Base-by-base conservation (phyloP, 2,113 vertebrate genomes). In the Puntigrus tetrazona region DNA sequence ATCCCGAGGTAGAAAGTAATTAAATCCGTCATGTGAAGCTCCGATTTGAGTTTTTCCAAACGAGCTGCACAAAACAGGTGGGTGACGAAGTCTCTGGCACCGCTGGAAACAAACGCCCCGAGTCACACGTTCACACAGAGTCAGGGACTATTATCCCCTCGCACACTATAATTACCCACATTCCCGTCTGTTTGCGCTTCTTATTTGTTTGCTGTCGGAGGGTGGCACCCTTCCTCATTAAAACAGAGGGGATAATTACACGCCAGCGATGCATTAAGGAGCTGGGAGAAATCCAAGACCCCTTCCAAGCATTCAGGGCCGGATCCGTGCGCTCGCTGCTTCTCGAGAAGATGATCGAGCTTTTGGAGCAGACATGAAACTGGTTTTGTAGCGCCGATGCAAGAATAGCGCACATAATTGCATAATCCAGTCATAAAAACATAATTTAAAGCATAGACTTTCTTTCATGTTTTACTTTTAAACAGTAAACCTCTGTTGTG, bases 111-210 rank as follows among this genome's bases (percentile, higher is more conserved):
- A 82, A 34, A 79, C 43, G 43, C 55, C 11, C 22, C 57, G 16
- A 63, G 25, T 11, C 50, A 81, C 50, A 25, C 83, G 9, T 41
- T 41, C 7, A 38, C 38, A 22, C 41, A 6, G 41, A 52, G 29
- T 52, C 61, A 59, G 57, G 74, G 83, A 82, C 87, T 41, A 87
- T 89, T 88, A 90, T 59, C 16, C 70, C 74, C 75, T 55, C 84
- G 69, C 31, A 76, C 79, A 81, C 85, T 76, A 57, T 86, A 89
- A 89, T 90, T 89, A 87, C 36, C 29, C 63, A 55, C 72, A 88
- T 57, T 85, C 81, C 84, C 57, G 77, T 41, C 80, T 88, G 83
- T 91, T 87, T 88, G 78, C 76, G 36, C 81, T 69, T 78, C 27
- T 29, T 70, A 57, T 83, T 78, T 72, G 85, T 86, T 78, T 86